These are phyloP conservation scores for Hippocampus zosterae DNA, from an alignment of 2,113 vertebrate species.

Conservation along the genomic window DNA sequence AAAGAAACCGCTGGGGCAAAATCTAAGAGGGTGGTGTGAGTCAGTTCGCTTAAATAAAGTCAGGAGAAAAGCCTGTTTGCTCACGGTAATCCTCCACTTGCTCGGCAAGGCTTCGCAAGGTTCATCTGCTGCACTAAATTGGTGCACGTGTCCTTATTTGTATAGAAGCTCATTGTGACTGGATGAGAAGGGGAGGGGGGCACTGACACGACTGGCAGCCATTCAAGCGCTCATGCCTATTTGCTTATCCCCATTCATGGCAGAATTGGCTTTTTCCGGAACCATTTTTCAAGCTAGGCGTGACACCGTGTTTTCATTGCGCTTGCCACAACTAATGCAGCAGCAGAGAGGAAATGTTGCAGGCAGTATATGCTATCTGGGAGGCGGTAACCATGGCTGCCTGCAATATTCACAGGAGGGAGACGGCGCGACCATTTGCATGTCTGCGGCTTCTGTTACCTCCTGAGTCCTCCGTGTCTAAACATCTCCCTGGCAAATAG, in stretches of 20 bases:
- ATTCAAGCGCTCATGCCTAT: conserved; percentile 71
- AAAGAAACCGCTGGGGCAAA: conserved; percentile 64
- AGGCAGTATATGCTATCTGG: conserved; percentile 34
- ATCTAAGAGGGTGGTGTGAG: conserved; percentile 64
- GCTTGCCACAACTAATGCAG: conserved; percentile 62
- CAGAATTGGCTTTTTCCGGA: conserved; percentile 66
- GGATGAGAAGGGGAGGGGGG: conserved; percentile 40
- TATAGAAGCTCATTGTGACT: conserved; percentile 67
- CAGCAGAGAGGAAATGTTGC: conserved; percentile 44
- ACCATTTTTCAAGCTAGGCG: conserved; percentile 60
- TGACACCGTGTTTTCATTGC: conserved; percentile 61
- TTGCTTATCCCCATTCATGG: conserved; percentile 71
- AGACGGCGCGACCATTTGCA: conserved; percentile 28
- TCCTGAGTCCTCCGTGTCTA: conserved; percentile 36
- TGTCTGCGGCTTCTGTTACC: conserved; percentile 43
- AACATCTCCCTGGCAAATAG: conserved; percentile 20
- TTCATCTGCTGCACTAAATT: conserved; percentile 69
- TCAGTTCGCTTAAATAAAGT: conserved; percentile 73
- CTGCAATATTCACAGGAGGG: conserved; percentile 46
- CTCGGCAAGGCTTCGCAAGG: conserved; percentile 63
- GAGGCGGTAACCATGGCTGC: conserved; percentile 34
- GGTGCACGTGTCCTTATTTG: conserved; percentile 68
- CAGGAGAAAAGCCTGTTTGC: conserved; percentile 65
- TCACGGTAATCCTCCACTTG: conserved; percentile 71
- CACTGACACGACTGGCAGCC: conserved; percentile 61